Conservation (phyloP, 2,797 vertebrate genomes). For the Potorous gilbertii region DNA sequence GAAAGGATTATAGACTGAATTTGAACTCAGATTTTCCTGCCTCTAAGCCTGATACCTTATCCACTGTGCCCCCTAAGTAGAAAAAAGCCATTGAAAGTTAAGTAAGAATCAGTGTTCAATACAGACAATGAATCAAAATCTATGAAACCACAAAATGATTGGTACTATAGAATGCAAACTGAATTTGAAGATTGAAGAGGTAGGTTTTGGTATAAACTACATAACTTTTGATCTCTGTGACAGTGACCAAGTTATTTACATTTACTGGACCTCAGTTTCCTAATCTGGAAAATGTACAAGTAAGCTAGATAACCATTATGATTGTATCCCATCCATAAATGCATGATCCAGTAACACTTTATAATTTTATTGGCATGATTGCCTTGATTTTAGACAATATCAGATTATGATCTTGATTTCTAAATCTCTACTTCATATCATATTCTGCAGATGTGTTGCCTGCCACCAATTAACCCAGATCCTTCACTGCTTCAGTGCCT, state of each 20-base stretch:
- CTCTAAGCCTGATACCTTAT: not conserved
- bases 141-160: not conserved
- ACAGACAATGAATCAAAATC: not conserved
- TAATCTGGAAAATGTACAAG: not conserved
- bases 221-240: not conserved
- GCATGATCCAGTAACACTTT: not conserved
- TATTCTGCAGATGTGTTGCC: not conserved
- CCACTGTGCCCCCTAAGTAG: not conserved
- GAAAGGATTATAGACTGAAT: not conserved
- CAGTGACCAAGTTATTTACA: not conserved
- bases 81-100: not conserved
- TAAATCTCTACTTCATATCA: constrained; percentile 16
- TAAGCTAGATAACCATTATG: not conserved
- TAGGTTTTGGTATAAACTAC: not conserved
- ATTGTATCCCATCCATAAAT: not conserved
- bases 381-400: not conserved
- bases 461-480: not conserved
- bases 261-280: not conserved
- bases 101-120: not conserved
- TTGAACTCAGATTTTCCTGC: not conserved
- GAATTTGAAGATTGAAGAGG: not conserved
- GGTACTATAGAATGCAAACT: not conserved
- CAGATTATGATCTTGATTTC: not conserved
- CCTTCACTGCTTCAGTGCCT: not conserved
- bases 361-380: not conserved